These are phyloP conservation scores for Euclidia mi DNA, from an alignment of 2,888 invertebrate genomes.

Conservation along the genomic window DNA sequence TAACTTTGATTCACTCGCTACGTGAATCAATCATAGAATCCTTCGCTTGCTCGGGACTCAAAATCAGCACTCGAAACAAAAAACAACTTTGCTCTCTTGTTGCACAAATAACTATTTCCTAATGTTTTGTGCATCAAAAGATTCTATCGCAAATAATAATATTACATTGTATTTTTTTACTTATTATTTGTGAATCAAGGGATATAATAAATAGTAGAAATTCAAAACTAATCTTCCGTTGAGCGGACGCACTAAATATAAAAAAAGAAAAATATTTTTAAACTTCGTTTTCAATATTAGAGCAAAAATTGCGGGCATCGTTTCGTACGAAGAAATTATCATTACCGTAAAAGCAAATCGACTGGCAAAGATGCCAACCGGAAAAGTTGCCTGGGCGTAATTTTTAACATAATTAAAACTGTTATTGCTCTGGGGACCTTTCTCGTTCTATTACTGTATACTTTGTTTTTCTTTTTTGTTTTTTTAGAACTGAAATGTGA, in stretches of 20 bases:
- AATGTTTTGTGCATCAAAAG: too few species aligned
- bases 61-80: too few species aligned
- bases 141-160: too few species aligned
- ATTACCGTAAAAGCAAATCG: conserved; percentile 75
- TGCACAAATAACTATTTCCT: too few species aligned
- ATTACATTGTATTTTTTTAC: too few species aligned
- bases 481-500: conserved; percentile 32
- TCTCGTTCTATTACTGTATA: conserved; percentile 61
- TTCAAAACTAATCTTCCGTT: conserved; percentile 5
- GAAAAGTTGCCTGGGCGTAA: conserved; percentile 64
- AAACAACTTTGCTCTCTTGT: too few species aligned
- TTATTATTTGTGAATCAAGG: too few species aligned
- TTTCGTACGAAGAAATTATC: conserved; percentile 62
- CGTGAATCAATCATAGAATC: too few species aligned
- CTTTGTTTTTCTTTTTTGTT: conserved; percentile 32
- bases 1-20: too few species aligned
- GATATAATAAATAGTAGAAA: too few species aligned
- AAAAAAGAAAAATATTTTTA: conserved; percentile 6
- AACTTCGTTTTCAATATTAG: conserved; percentile 40
- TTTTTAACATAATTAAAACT: conserved; percentile 82
- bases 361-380: conserved; percentile 66
- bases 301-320: conserved; percentile 40
- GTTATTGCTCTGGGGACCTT: conserved; percentile 70
- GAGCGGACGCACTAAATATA: not conserved
- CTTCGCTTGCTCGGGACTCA: too few species aligned